Conservation (phyloP, 2,888 invertebrate genomes). For the Agrochola lychnidis region DNA sequence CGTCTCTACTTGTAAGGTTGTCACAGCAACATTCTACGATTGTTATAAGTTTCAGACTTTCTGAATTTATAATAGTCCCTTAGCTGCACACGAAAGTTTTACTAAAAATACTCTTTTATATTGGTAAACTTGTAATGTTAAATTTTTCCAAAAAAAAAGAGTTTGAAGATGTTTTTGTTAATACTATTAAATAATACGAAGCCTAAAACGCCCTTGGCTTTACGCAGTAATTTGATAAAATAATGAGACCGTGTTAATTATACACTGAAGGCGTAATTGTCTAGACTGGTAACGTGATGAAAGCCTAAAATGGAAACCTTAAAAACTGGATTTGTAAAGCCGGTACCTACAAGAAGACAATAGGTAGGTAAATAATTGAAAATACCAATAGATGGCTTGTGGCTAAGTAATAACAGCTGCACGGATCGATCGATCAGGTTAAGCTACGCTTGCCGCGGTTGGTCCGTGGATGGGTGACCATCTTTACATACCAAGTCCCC, state of each 20-base stretch:
- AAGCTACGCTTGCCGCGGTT: no score
- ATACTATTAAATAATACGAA: constrained; percentile 5
- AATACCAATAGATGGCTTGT: not conserved
- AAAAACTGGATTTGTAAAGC: constrained; percentile 9
- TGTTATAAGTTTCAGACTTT: constrained; percentile 53
- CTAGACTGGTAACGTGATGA: constrained; percentile 10
- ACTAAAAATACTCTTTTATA: constrained; percentile 7
- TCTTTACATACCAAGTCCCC: no score
- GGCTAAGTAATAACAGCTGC: no score
- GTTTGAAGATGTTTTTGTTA: not conserved
- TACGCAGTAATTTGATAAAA: constrained; percentile 4
- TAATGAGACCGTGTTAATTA: constrained; percentile 24
- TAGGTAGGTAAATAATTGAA: not conserved
- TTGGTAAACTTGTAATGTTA: not conserved
- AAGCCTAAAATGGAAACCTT: constrained; percentile 12
- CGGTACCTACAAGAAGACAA: not conserved
- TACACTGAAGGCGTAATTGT: constrained; percentile 11
- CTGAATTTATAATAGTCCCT: constrained; percentile 42
- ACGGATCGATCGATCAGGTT: no score
- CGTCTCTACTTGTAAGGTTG: constrained; percentile 28
- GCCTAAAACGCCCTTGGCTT: not conserved
- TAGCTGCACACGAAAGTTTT: constrained; percentile 28
- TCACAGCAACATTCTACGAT: constrained; percentile 31
- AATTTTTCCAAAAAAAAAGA: not conserved
- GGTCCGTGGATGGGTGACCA: no score